Evolutionary conservation across 2,888 invertebrate species (phyloP).

Genomic region (Plagodis dolabraria): DNA sequence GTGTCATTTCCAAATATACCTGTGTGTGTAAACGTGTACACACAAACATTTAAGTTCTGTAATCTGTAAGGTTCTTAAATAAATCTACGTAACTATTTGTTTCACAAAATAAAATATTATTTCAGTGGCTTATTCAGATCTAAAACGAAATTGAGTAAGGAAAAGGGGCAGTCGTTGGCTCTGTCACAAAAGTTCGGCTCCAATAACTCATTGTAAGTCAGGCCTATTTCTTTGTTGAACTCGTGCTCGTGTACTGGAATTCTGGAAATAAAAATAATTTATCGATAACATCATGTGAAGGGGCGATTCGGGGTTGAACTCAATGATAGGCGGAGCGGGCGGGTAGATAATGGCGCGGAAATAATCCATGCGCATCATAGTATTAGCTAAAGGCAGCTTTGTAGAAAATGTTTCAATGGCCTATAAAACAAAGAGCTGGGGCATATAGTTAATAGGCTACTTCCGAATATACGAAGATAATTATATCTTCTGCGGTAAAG

Average conservation of each 20-base stretch:
- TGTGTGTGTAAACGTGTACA: too few species aligned
- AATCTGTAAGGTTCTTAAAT: background rate
- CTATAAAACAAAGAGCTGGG: too few species aligned
- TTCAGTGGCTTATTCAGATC: constrained; percentile 60
- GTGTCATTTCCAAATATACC: too few species aligned
- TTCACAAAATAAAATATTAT: constrained; percentile 28
- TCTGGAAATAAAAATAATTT: constrained; percentile 56
- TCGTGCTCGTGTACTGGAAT: constrained; percentile 61
- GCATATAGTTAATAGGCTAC: too few species aligned
- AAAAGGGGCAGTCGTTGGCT: constrained; percentile 64
- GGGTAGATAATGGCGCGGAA: background rate
- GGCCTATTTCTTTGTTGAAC: constrained; percentile 60
- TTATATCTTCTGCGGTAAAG: too few species aligned
- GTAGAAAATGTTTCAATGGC: too few species aligned
- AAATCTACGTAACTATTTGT: constrained; percentile 7
- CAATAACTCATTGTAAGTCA: constrained; percentile 56
- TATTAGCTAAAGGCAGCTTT: too few species aligned
- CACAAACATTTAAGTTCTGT: too few species aligned
- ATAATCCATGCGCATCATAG: background rate
- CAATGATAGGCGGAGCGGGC: constrained; percentile 7
- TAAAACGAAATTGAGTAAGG: constrained; percentile 59
- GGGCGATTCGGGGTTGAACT: constrained; percentile 12
- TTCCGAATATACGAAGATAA: too few species aligned
- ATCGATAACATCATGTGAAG: constrained; percentile 33
- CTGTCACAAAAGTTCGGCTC: constrained; percentile 61